These are phyloP conservation scores for Ladona fulva DNA, from an alignment of 1,140 invertebrate genomes.

Conservation along the genomic window DNA sequence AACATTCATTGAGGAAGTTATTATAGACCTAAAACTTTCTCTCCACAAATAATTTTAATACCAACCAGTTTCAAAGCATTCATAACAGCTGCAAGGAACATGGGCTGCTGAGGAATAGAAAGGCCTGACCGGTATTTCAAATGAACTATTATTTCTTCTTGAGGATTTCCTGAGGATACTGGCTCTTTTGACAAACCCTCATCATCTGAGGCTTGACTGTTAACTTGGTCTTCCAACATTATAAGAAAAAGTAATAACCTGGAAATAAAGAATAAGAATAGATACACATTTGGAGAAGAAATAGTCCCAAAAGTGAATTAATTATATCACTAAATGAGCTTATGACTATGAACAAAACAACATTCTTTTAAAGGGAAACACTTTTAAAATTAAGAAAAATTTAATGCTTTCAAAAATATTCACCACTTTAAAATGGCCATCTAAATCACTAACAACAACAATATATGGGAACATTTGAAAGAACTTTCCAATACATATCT, in stretches of 20 bases:
- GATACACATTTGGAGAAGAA: slow-evolving; percentile 19
- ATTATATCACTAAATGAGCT: too few species aligned
- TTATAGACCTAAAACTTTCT: too few species aligned
- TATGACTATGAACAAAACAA: too few species aligned
- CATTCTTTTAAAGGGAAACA: too few species aligned
- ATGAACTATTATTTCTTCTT: slow-evolving; percentile 21
- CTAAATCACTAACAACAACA: too few species aligned
- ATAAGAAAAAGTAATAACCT: slow-evolving; percentile 63
- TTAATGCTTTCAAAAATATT: too few species aligned
- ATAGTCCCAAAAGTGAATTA: too few species aligned
- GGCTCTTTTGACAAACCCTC: slow-evolving; percentile 15
- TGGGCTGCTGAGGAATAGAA: slow-evolving; percentile 68
- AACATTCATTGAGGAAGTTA: too few species aligned
- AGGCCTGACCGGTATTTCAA: slow-evolving; percentile 55
- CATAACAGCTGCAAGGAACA: slow-evolving; percentile 75
- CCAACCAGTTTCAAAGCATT: slow-evolving; percentile 56
- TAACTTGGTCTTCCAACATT: slow-evolving; percentile 64
- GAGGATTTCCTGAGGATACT: neutral
- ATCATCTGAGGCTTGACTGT: slow-evolving; percentile 37
- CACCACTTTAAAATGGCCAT: too few species aligned
- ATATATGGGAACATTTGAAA: too few species aligned
- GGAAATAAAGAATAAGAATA: slow-evolving; percentile 22
- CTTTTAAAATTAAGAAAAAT: too few species aligned
- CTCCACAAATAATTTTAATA: neutral
- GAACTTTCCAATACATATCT: too few species aligned